phyloP scores from a whole-genome alignment of 1,140 invertebrate species.

The Drosophila miranda region DNA sequence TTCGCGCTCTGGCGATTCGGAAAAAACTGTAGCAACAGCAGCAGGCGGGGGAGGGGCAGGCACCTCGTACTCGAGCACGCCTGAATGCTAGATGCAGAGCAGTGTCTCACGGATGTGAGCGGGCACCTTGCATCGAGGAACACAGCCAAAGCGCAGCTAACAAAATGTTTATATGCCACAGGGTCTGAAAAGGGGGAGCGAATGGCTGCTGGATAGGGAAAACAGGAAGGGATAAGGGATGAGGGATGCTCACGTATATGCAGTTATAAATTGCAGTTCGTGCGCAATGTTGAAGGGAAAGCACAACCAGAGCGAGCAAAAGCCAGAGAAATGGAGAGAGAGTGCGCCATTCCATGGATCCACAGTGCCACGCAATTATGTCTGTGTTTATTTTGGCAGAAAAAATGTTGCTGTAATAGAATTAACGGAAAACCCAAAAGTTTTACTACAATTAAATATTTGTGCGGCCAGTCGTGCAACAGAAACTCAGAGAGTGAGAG shows the following conservation, averaged over 20 bases:
- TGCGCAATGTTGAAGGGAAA: constrained; percentile 51
- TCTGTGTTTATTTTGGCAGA: constrained; percentile 38
- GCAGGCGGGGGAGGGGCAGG: not conserved
- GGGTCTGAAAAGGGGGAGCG: constrained; percentile 7
- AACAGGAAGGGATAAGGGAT: not conserved
- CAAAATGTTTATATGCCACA: constrained; percentile 73
- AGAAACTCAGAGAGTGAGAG: not conserved
- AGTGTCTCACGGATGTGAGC: constrained; percentile 35
- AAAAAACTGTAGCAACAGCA: constrained; percentile 69
- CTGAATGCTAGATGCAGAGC: constrained; percentile 6
- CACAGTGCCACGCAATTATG: constrained; percentile 23
- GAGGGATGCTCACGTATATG: constrained; percentile 60
- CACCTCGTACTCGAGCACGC: not conserved
- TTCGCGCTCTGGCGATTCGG: constrained; percentile 75
- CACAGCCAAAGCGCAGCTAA: constrained; percentile 67
- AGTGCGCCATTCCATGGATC: constrained; percentile 10
- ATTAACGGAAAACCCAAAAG: constrained; percentile 66
- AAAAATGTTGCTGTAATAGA: constrained; percentile 60
- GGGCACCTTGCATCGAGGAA: constrained; percentile 21
- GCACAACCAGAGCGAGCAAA: constrained; percentile 8
- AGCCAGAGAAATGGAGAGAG: not conserved
- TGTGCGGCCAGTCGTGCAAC: constrained; percentile 33
- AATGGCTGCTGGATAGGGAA: not conserved
- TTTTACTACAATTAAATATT: constrained; percentile 62
- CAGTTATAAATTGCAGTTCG: constrained; percentile 79